Conservation (phyloP, 2,888 invertebrate species). For the Chouioia cunea region DNA sequence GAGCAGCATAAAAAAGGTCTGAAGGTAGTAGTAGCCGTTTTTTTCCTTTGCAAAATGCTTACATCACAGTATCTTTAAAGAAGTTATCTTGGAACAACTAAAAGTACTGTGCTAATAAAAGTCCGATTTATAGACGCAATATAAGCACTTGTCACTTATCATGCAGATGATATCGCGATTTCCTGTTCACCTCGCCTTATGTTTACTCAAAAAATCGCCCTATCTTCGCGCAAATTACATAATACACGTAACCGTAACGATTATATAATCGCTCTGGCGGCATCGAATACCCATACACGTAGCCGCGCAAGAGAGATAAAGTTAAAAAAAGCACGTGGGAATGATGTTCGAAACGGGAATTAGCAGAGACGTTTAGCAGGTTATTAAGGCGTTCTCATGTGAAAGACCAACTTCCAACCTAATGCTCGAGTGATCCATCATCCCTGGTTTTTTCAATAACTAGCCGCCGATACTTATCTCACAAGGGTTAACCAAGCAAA, state of each 20-base stretch:
- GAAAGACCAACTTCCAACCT: conserved; percentile 63
- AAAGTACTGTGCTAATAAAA: no score
- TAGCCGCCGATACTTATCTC: conserved; percentile 51
- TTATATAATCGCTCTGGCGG: conserved; percentile 14
- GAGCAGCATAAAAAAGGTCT: no score
- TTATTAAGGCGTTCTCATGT: conserved; percentile 52
- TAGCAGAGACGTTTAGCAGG: conserved; percentile 31
- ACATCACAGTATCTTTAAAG: no score
- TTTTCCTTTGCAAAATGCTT: no score
- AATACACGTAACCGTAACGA: conserved; percentile 10
- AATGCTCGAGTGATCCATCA: conserved; percentile 62
- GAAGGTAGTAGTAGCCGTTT: no score
- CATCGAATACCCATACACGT: neutral
- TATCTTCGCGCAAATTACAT: conserved; percentile 8
- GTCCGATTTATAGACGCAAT: no score
- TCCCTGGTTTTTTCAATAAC: conserved; percentile 51
- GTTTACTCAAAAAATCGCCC: conserved; percentile 18
- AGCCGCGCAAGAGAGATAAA: neutral
- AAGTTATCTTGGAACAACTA: no score
- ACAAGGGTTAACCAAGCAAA: neutral
- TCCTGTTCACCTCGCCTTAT: conserved; percentile 9
- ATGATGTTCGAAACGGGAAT: conserved; percentile 30
- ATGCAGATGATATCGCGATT: neutral
- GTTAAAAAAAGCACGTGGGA: conserved; percentile 14
- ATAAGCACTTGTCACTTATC: no score